Evolutionary conservation across 92 coral and sea anemone species (phyloP).

Genomic region (Actinernus sp.): DNA sequence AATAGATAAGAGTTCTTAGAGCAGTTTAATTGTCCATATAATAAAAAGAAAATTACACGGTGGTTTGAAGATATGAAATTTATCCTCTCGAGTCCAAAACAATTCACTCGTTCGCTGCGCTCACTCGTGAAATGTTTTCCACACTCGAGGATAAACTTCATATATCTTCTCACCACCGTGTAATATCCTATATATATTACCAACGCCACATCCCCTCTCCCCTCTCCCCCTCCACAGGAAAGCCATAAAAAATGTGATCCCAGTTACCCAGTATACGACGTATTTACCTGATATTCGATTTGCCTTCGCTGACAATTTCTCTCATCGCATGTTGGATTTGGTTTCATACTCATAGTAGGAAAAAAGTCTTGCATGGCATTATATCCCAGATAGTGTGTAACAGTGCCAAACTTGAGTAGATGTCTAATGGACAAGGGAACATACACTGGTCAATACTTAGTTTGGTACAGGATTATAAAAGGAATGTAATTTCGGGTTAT

Average conservation of each 20-base stretch:
- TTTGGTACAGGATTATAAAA: too few relatives aligned
- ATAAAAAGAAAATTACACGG: too few relatives aligned
- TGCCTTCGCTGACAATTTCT: slow-evolving; percentile 81
- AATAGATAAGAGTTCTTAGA: too few relatives aligned
- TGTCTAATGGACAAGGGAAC: too few relatives aligned
- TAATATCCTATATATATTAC: too few relatives aligned
- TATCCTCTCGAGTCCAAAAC: too few relatives aligned
- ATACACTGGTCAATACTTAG: too few relatives aligned
- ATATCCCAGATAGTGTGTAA: slow-evolving; percentile 94
- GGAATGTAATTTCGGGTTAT: too few relatives aligned
- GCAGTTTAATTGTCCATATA: too few relatives aligned
- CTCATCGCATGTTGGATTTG: slow-evolving; percentile 94
- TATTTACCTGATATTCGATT: slow-evolving; percentile 89
- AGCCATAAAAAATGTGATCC: not conserved
- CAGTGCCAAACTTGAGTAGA: slow-evolving; percentile 91
- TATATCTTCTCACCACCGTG: too few relatives aligned
- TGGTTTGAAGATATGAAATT: too few relatives aligned
- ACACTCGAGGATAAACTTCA: not conserved
- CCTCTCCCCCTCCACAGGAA: not conserved
- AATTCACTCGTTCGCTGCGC: too few relatives aligned
- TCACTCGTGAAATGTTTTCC: not conserved
- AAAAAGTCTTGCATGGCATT: slow-evolving; percentile 98
- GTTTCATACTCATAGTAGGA: slow-evolving; percentile 96
- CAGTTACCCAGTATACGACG: not conserved
- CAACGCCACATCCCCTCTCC: not conserved